Evolutionary conservation across 2,113 vertebrate genomes (phyloP).

Genomic region (Chlorocebus sabaeus): DNA sequence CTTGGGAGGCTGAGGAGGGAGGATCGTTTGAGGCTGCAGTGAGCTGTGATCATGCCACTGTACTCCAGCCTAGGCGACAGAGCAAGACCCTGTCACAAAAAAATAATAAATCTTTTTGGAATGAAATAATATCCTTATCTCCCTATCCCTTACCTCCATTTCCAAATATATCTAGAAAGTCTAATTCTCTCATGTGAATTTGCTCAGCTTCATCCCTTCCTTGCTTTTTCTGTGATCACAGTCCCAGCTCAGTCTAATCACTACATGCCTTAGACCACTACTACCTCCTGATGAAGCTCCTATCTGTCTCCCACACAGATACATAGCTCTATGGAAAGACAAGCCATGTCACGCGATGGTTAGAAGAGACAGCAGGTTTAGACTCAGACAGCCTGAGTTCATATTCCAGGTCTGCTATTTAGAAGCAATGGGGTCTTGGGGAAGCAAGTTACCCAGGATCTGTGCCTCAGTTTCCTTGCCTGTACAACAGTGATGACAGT

Average conservation of each 20-base stretch:
- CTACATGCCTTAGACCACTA: not conserved
- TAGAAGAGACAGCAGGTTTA: not conserved
- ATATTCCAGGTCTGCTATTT: not conserved
- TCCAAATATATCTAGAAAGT: not conserved
- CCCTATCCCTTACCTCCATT: not conserved
- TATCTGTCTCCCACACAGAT: not conserved
- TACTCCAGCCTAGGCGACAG: too few relatives aligned
- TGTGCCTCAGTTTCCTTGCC: not conserved
- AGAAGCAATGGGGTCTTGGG: slow-evolving; percentile 4
- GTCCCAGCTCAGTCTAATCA: not conserved
- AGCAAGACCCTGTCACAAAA: too few relatives aligned
- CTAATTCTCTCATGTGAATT: not conserved
- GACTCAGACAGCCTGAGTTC: not conserved
- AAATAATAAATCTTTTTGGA: not conserved
- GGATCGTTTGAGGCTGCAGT: too few relatives aligned
- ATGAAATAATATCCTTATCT: not conserved
- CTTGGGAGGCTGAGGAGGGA: too few relatives aligned
- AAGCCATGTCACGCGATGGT: not conserved
- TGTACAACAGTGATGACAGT: not conserved
- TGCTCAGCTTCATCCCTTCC: not conserved
- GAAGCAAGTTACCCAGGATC: not conserved
- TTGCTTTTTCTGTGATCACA: not conserved
- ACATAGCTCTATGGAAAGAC: not conserved
- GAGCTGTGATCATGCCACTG: too few relatives aligned
- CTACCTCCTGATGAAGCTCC: not conserved